Conservation (phyloP, 2,113 vertebrate genomes). For the Guaruba guarouba region DNA sequence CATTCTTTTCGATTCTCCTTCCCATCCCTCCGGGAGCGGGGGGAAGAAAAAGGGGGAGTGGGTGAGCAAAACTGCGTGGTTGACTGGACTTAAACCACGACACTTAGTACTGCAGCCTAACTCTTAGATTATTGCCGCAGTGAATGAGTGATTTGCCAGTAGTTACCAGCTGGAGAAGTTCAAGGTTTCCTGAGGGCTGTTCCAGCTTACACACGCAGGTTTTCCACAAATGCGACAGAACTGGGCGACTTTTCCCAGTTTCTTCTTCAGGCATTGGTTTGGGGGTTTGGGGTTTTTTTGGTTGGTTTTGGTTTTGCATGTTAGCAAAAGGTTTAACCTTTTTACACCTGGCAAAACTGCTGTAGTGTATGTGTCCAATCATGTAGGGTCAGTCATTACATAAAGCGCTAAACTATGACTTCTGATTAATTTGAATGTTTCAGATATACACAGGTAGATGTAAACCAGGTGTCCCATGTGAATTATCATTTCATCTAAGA, state of each 20-base stretch:
- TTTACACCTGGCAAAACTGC: background rate
- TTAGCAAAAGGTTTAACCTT: background rate
- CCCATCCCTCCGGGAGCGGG: too few relatives aligned
- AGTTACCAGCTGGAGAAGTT: background rate
- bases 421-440: background rate
- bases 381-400: background rate
- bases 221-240: background rate
- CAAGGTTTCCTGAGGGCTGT: background rate
- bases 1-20: too few relatives aligned
- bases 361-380: fast-evolving
- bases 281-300: background rate
- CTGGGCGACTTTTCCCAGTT: fast-evolving
- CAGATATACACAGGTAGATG: background rate
- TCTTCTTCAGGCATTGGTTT: background rate
- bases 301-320: background rate
- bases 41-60: too few relatives aligned
- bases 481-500: background rate
- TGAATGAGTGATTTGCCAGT: background rate
- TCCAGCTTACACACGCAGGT: background rate
- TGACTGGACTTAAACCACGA: too few relatives aligned
- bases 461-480: background rate
- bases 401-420: background rate
- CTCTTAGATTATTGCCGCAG: background rate
- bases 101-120: background rate
- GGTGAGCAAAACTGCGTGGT: too few relatives aligned